Conservation (phyloP, 1,140 invertebrate species). For the Trichonephila inaurata region DNA sequence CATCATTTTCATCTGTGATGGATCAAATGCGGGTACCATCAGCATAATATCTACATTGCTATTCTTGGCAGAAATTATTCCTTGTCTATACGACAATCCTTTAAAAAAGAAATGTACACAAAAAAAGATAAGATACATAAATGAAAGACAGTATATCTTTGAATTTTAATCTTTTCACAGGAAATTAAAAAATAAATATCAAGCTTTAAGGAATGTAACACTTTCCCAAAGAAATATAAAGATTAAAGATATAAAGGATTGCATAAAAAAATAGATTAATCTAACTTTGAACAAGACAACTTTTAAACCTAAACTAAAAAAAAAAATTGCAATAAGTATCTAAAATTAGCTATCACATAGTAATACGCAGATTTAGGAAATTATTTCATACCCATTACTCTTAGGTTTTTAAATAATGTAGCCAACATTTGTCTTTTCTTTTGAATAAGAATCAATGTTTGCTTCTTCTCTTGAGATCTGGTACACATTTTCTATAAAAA, state of each 20-base stretch:
- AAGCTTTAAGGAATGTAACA: no score
- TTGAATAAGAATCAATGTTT: conserved; percentile 21
- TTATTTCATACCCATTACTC: conserved; percentile 53
- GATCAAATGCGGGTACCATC: conserved; percentile 44
- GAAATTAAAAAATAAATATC: no score
- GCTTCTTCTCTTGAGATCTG: conserved; percentile 66
- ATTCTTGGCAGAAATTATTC: conserved; percentile 35
- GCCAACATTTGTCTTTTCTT: conserved; percentile 66
- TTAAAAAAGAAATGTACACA: neutral
- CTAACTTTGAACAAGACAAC: no score
- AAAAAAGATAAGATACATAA: neutral
- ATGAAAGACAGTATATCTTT: no score
- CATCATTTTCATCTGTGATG: neutral
- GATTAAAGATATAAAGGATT: neutral
- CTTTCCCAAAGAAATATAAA: no score
- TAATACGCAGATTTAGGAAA: no score
- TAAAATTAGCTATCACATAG: no score
- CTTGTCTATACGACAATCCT: conserved; percentile 54
- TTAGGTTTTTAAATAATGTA: conserved; percentile 66
- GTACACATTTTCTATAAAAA: conserved; percentile 40
- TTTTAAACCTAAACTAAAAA: no score
- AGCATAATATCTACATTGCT: neutral
- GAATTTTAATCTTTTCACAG: no score
- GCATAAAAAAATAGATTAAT: neutral
- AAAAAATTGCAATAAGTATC: no score